phyloP scores from a whole-genome alignment of 2,888 invertebrate genomes.

The Cyrtodaria siliqua region DNA sequence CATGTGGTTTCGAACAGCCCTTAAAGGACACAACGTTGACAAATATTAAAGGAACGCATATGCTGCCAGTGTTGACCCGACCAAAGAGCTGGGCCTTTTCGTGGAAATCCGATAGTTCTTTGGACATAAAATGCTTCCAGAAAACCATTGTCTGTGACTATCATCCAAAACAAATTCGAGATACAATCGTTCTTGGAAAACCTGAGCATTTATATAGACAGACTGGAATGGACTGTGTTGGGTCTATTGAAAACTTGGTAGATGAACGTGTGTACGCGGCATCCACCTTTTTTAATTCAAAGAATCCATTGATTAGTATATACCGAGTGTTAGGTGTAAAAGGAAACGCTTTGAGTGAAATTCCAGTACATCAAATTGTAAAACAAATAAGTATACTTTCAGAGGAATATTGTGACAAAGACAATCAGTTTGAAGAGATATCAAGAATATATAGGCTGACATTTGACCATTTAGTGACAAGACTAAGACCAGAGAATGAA shows the following conservation, averaged over 20 bases:
- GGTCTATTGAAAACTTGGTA: slow-evolving; percentile 21
- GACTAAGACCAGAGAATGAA: neutral
- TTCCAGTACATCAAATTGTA: neutral
- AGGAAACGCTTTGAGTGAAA: neutral
- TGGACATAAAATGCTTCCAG: neutral
- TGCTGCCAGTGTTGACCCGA: slow-evolving; percentile 65
- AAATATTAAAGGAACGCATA: slow-evolving; percentile 12
- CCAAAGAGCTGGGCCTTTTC: slow-evolving; percentile 64
- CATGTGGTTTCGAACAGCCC: neutral
- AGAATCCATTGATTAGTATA: no score
- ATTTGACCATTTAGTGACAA: neutral
- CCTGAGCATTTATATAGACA: slow-evolving; percentile 30
- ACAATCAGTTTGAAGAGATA: slow-evolving; percentile 5
- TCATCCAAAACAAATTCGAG: neutral
- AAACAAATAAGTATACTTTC: slow-evolving; percentile 9
- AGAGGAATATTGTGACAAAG: slow-evolving; percentile 5
- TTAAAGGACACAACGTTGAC: neutral
- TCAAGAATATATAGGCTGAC: neutral
- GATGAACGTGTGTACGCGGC: neutral
- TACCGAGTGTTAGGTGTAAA: no score
- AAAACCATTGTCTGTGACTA: neutral
- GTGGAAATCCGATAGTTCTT: slow-evolving; percentile 61
- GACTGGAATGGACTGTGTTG: slow-evolving; percentile 19
- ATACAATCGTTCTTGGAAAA: slow-evolving; percentile 21
- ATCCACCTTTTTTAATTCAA: no score